Percentiles rank a stretch among this genome's conserved stretches.
These are phyloP conservation scores for Dryococelus australis DNA, from an alignment of 2,888 invertebrate species.

Conservation along the genomic window DNA sequence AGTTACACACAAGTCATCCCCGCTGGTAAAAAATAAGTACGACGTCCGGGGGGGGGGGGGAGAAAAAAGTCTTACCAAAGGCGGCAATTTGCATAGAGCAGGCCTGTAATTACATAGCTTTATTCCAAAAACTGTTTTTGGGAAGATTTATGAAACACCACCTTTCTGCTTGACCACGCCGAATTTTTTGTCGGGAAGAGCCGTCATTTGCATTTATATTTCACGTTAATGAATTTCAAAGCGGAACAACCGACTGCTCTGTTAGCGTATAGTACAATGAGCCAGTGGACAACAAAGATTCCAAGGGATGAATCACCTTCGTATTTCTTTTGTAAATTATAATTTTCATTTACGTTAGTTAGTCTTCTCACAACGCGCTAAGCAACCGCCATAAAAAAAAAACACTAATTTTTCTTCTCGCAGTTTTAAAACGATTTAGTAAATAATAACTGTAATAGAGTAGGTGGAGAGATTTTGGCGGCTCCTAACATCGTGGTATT, in stretches of 20 bases:
- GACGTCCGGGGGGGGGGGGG: neutral
- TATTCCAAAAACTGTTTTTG: neutral
- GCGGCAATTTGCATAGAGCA: neutral
- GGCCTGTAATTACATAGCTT: neutral
- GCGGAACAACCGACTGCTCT: neutral
- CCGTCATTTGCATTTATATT: slow-evolving; percentile 11
- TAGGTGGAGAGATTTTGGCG: too few species aligned
- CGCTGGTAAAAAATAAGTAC: neutral
- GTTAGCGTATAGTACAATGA: neutral
- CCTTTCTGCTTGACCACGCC: neutral
- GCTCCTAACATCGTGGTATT: too few species aligned
- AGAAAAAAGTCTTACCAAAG: neutral
- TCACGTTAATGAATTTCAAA: neutral
- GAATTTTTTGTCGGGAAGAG: neutral
- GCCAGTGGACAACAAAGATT: too few species aligned
- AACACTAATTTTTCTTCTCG: too few species aligned
- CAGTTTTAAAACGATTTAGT: too few species aligned
- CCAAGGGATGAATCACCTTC: too few species aligned
- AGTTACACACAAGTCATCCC: neutral
- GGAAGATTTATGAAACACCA: neutral
- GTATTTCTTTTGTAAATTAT: too few species aligned
- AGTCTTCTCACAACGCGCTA: too few species aligned
- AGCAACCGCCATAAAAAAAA: too few species aligned
- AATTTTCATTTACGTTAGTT: too few species aligned
- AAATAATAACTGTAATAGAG: too few species aligned